Evolutionary conservation across 2,888 invertebrate species (phyloP), one percentile per base, ranked within the genome.

Genomic region (Caenorhabditis wallacei): DNA sequence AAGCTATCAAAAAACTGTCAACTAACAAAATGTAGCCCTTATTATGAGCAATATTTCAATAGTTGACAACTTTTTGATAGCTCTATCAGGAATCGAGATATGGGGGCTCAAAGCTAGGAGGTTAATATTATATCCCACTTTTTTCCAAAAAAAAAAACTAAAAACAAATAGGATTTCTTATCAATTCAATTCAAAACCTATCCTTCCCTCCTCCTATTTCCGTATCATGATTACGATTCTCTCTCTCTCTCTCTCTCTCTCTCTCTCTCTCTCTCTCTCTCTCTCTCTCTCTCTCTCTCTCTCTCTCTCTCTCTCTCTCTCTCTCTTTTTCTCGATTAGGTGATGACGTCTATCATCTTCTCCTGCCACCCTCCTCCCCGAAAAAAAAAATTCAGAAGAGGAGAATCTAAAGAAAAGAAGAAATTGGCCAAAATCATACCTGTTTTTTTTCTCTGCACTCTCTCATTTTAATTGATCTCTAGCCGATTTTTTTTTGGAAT

Each of bases 381-480:
- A n/a, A n/a, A n/a, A n/a, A n/a, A n/a, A n/a, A n/a, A n/a, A n/a
- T n/a, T n/a, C n/a, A n/a, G n/a, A n/a, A n/a, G n/a, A n/a, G n/a
- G n/a, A n/a, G n/a, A n/a, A n/a, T n/a, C n/a, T n/a, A n/a, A n/a
- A n/a, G n/a, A n/a, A n/a, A n/a, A n/a, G n/a, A n/a, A n/a, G n/a
- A n/a, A n/a, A n/a, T n/a, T n/a, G n/a, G n/a, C n/a, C 30, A 51
- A 51, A 66, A 51, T 66, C 66, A 66, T 66, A 66, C 66, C 66
- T 66, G 66, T 66, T 53, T 53, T 51, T 51, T 30, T 35, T 8
- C 8, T 5, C 37, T 35, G 24, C 18, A 20, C 18, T 51, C 37
- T 66, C 56, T 48, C 16, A 37, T 35, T 1, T 46, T 40, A 56
- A 54, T 71, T 40, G 22, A 13, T 61, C 71, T 53, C 48, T 71